A percentile compares a stretch with the other conserved stretches of the same genome.
phyloP scores from a whole-genome alignment of 1,140 invertebrate genomes.

The Colletes latitarsis region DNA sequence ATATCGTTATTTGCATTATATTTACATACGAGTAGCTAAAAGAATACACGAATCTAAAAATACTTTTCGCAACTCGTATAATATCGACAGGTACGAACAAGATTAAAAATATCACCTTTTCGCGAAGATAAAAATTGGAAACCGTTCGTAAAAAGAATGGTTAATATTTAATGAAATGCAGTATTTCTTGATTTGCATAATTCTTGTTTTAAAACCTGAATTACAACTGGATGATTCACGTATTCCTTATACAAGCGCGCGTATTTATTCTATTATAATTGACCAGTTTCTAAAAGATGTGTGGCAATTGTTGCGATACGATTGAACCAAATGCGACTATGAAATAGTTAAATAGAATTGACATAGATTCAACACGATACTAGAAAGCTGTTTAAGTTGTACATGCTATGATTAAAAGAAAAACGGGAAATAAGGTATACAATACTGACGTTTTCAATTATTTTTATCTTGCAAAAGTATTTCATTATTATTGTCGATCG shows the following conservation, averaged over 20 bases:
- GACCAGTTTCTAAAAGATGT: slow-evolving; percentile 5
- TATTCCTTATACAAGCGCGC: background rate
- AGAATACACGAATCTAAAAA: background rate
- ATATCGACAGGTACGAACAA: background rate
- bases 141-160: background rate
- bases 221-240: background rate
- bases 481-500: background rate
- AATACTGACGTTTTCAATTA: background rate
- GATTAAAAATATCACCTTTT: background rate
- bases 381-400: no score
- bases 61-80: background rate
- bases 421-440: background rate
- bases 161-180: background rate
- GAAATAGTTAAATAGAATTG: no score
- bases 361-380: no score
- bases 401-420: no score
- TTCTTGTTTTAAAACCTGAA: background rate
- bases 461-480: background rate
- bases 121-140: background rate
- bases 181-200: background rate
- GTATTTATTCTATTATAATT: slow-evolving; percentile 5
- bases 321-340: no score
- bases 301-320: background rate
- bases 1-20: background rate
- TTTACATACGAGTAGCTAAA: background rate